Conservation (phyloP, 2,888 invertebrate genomes). For the Sphinx pinastri region DNA sequence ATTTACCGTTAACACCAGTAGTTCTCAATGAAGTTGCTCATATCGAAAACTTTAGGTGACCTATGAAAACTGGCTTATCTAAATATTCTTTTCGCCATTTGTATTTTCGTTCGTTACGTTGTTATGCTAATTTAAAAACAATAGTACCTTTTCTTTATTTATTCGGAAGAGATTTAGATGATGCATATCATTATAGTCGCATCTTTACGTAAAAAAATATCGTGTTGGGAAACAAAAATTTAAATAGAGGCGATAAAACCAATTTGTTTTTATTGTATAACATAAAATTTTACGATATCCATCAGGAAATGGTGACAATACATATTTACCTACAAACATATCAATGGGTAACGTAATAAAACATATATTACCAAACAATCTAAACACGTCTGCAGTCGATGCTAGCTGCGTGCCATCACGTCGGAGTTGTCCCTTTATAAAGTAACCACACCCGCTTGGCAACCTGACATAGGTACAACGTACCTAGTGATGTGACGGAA, state of each 20-base stretch:
- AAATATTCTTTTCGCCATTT: not conserved
- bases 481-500: conserved; percentile 36
- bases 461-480: conserved; percentile 42
- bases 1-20: too few relatives aligned
- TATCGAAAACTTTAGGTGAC: not conserved
- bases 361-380: conserved; percentile 28
- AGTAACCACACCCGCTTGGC: conserved; percentile 47
- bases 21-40: too few relatives aligned
- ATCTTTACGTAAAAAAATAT: not conserved
- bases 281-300: conserved; percentile 17
- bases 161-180: too few relatives aligned
- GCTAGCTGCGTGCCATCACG: conserved; percentile 50
- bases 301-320: conserved; percentile 14
- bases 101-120: not conserved
- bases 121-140: not conserved
- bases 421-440: conserved; percentile 43
- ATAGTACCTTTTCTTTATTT: too few relatives aligned
- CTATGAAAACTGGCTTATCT: not conserved
- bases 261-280: conserved; percentile 6
- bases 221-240: not conserved
- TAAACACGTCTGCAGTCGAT: conserved; percentile 6
- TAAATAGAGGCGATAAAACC: not conserved
- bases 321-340: not conserved
- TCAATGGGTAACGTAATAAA: conserved; percentile 19
- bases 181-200: too few relatives aligned